A percentile compares a stretch with the other conserved stretches of the same genome.
phyloP scores from a whole-genome alignment of 2,888 invertebrate species.

The Pterostichus madidus region DNA sequence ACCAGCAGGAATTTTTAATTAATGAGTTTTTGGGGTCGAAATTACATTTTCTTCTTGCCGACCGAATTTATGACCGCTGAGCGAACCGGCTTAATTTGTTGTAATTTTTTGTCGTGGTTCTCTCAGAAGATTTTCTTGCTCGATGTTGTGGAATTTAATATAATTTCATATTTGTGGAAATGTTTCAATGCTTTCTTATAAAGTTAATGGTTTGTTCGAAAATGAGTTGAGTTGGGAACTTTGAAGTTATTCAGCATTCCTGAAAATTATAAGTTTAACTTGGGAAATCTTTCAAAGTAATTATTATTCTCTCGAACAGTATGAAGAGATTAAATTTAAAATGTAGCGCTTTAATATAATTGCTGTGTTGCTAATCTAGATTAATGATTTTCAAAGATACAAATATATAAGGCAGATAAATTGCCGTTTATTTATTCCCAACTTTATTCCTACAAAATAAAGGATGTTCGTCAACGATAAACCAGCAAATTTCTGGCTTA shows the following conservation, averaged over 20 bases:
- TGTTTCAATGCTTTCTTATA: constrained; percentile 55
- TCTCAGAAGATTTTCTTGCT: constrained; percentile 14
- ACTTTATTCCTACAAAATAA: too few species aligned
- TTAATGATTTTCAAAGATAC: constrained; percentile 43
- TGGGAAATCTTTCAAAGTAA: constrained; percentile 51
- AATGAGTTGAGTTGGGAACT: constrained; percentile 31
- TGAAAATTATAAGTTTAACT: constrained; percentile 59
- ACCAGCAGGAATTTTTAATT: constrained; percentile 60
- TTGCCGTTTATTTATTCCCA: too few species aligned
- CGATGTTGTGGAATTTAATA: constrained; percentile 47
- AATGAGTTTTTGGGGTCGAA: constrained; percentile 45
- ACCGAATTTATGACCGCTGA: constrained; percentile 30
- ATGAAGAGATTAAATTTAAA: constrained; percentile 16
- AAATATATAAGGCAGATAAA: neutral
- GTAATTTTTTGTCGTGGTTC: constrained; percentile 16
- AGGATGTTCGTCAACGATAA: too few species aligned
- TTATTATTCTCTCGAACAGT: constrained; percentile 55
- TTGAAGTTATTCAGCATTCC: constrained; percentile 53
- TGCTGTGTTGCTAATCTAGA: constrained; percentile 36
- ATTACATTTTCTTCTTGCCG: constrained; percentile 55
- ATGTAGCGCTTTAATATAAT: constrained; percentile 19
- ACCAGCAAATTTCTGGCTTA: too few species aligned
- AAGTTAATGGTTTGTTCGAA: constrained; percentile 53
- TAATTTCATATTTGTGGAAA: constrained; percentile 45
- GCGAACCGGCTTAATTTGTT: constrained; percentile 37